Base-by-base conservation (phyloP, 2,797 vertebrate genomes). In the Danio jaintianensis region DNA sequence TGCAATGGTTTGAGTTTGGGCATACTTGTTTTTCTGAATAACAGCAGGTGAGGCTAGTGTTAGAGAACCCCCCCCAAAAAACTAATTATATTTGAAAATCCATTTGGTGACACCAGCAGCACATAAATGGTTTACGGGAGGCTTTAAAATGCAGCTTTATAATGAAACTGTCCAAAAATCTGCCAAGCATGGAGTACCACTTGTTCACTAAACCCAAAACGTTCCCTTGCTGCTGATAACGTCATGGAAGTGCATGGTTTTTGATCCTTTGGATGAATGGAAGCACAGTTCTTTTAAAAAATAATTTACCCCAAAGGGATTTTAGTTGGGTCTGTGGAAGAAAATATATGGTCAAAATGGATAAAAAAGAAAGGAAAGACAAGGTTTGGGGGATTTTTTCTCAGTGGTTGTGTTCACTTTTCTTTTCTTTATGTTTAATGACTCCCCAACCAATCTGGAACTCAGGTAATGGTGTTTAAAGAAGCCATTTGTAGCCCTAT, bases 131-230 rank as follows among this genome's bases (percentile, higher is more conserved):
- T 70, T 53, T n/a, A 70, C 22, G 29, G 43, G 3, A 29, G n/a
- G 42, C 42, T 66, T 66, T 66, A 68, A 22, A 16, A 38, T 11
- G 0, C 3, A 55, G 36, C 7, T 71, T 69, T 69, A 18, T 52
- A 7, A 69, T 53, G 69, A 53, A 69, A 69, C 8, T 69, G 64
- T 67, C 43, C 20, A 11, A 67, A 15, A 67, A 13, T 67, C 20
- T 67, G 7, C 20, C 2, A 6, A 16, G 43, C 64, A 29, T 29
- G 2, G 47, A 29, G 48, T 48, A 13, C 13, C 64, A 69, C 66
- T 12, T 69, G 47, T 50, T 68, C 13, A n/a, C 9, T 38, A 15
- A 47, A 69, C 7, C 66, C 16, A n/a, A 38, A 22, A 48, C 13
- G 36, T 68, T 68, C 8, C 13, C 15, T 52, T 68, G 50, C 29